Conservation (phyloP, 2,888 invertebrate species). For the Drosophila kuntzei region DNA sequence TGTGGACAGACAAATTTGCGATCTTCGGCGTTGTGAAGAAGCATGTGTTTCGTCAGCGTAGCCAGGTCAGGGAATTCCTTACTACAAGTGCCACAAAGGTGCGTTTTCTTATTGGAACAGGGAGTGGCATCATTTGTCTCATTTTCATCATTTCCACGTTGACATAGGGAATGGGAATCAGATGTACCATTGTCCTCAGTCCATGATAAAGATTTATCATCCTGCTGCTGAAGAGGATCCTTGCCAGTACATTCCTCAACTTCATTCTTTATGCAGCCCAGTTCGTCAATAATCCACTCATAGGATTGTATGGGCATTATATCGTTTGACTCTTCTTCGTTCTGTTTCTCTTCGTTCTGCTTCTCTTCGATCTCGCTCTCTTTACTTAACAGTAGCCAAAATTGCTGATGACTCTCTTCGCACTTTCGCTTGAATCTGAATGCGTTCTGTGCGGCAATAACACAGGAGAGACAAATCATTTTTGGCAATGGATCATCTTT, state of each 20-base stretch:
- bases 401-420: slow-evolving; percentile 34
- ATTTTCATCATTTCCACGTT: neutral
- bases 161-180: neutral
- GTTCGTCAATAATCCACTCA: neutral
- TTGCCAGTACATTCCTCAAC: neutral
- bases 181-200: neutral
- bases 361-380: too few relatives aligned
- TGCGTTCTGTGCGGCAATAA: slow-evolving; percentile 43
- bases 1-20: slow-evolving; percentile 39
- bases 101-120: neutral
- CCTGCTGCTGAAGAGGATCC: neutral
- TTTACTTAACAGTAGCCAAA: slow-evolving; percentile 4
- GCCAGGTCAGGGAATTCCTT: neutral
- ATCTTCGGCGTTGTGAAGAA: neutral
- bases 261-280: neutral
- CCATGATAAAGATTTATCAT: too few relatives aligned
- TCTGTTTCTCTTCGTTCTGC: neutral
- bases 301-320: neutral
- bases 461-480: slow-evolving; percentile 44
- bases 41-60: neutral
- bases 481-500: slow-evolving; percentile 47
- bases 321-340: neutral
- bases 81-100: neutral
- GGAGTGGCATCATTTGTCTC: neutral
- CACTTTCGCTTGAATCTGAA: slow-evolving; percentile 47